A percentile compares a stretch with the other conserved stretches of the same genome.
phyloP scores from a whole-genome alignment of 1,140 invertebrate genomes.

The Gryllus bimaculatus region DNA sequence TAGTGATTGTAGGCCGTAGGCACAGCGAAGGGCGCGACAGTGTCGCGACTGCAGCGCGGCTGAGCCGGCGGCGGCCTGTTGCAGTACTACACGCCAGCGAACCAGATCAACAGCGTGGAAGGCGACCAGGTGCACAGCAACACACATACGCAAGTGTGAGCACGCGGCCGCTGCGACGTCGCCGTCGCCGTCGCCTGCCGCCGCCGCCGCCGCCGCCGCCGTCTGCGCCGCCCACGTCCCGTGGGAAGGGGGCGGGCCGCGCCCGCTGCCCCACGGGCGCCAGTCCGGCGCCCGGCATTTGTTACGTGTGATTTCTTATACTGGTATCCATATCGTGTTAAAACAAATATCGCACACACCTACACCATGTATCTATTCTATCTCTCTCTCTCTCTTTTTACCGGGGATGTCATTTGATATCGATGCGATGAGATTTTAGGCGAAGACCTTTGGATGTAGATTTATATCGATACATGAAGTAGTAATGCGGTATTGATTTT shows the following conservation, averaged over 20 bases:
- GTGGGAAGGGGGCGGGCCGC: not conserved
- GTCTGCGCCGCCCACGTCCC: not conserved
- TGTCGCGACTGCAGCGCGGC: too few relatives aligned
- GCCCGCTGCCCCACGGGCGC: not conserved
- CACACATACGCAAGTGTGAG: constrained; percentile 67
- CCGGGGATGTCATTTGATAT: not conserved
- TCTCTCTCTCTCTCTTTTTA: not conserved
- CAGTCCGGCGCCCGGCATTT: not conserved
- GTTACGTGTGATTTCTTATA: constrained; percentile 1
- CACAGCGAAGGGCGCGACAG: too few relatives aligned
- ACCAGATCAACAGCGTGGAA: constrained; percentile 55
- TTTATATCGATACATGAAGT: not conserved
- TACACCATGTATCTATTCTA: not conserved
- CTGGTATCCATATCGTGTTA: not conserved
- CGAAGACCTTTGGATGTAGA: not conserved
- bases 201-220: not conserved
- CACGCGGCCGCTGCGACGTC: too few relatives aligned
- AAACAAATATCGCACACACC: not conserved
- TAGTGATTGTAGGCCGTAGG: too few relatives aligned
- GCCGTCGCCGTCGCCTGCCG: not conserved
- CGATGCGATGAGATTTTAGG: not conserved
- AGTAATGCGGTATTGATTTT: too few relatives aligned
- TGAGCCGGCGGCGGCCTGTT: constrained; percentile 27
- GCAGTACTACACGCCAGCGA: constrained; percentile 70
- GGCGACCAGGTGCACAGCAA: constrained; percentile 64